A percentile compares a stretch with the other conserved stretches of the same genome.
phyloP scores from a whole-genome alignment of 1,140 invertebrate species.

The Saccostrea cuccullata region DNA sequence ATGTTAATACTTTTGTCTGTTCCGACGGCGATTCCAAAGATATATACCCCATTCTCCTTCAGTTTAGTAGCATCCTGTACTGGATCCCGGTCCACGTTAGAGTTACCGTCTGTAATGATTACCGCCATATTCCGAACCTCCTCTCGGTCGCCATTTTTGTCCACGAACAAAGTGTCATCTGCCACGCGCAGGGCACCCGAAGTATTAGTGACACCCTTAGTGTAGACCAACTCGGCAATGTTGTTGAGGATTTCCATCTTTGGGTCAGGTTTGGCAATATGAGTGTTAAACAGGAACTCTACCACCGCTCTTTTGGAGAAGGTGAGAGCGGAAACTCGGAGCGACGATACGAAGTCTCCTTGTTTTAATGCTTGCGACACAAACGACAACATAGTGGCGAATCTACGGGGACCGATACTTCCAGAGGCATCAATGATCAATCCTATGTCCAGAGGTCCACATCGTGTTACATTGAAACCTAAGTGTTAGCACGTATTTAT shows the following conservation, averaged over 20 bases:
- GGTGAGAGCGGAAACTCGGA: conserved; percentile 36
- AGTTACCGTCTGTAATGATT: conserved; percentile 51
- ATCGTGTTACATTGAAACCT: conserved; percentile 30
- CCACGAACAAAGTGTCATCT: conserved; percentile 22
- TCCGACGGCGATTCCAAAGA: conserved; percentile 44
- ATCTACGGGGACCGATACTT: conserved; percentile 47
- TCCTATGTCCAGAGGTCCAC: conserved; percentile 45
- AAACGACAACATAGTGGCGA: conserved; percentile 37
- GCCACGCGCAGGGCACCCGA: conserved; percentile 37
- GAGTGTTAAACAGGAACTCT: conserved; percentile 45
- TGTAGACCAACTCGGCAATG: conserved; percentile 45
- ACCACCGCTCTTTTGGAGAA: conserved; percentile 40
- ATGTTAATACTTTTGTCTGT: not conserved
- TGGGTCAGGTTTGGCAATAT: not conserved
- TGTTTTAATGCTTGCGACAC: conserved; percentile 9
- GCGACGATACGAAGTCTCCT: not conserved
- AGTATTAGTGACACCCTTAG: conserved; percentile 42
- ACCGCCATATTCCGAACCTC: conserved; percentile 49
- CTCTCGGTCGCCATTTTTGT: conserved; percentile 48
- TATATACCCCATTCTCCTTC: conserved; percentile 23
- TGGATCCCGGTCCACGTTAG: conserved; percentile 33
- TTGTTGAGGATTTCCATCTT: conserved; percentile 21
- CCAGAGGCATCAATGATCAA: conserved; percentile 47
- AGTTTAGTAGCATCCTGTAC: conserved; percentile 37
- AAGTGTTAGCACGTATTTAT: not conserved